Base-by-base conservation (phyloP, 2,888 invertebrate genomes). In the Labia minor region DNA sequence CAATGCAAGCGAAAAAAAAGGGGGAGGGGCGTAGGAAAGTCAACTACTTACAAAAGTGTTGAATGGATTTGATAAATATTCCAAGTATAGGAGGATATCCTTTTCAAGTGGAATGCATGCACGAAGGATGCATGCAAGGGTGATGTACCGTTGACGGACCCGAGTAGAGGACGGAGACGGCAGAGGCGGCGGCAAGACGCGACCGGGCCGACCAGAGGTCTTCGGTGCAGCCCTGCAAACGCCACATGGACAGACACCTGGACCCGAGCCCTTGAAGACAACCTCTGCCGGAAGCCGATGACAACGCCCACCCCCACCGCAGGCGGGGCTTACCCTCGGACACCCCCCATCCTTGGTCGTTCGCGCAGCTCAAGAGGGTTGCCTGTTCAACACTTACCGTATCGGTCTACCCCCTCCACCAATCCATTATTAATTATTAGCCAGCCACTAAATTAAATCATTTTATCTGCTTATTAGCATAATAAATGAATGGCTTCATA, bases 181-280 rank as follows among this genome's bases (percentile, higher is more conserved):
- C 3, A 10, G 49, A 49, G 14, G 49, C 49, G 3, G 49, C 49
- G 61, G 77, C 77, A 64, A 78, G 73, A 71, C 79, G 74, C 2
- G 49, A 49, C 68, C 78, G 74, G 65, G 78, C 78, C 69, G 77
- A 76, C 69, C 79, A 72, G 67, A 79, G 72, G 71, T 79, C 79
- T 73, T 78, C 78, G 68, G 77, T 75, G 72, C 78, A 79, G 70
- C 78, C 78, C 71, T 78, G 77, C 75, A 78, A 76, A 74, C 79
- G 76, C 78, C 78, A 78, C 78, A 78, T 78, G 74, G 37, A 49
- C 16, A 8, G 26, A 26, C 3, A 26, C 26, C 26, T 26, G 26
- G 26, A 26, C 26, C 3, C 26, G 26, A 26, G 8, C 26, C 26
- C 26, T 26, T 26, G 4, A 49, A 18, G 26, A 20, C 65, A 26